Evolutionary conservation across 2,113 vertebrate genomes (phyloP).

Genomic region (Brachypodius melanocephalos): DNA sequence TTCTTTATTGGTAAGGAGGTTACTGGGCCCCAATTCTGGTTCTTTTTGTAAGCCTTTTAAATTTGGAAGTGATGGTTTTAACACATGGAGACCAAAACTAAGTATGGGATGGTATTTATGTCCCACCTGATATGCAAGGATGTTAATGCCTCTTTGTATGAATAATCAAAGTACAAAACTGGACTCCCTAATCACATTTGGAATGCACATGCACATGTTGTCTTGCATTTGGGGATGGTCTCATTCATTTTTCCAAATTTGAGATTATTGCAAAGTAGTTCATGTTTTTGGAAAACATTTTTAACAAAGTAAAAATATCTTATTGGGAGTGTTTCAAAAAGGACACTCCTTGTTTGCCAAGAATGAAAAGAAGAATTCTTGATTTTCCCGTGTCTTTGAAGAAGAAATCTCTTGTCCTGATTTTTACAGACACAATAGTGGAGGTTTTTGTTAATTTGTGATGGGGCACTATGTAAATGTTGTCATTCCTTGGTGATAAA

Average conservation of each 20-base stretch:
- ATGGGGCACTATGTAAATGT: accelerated
- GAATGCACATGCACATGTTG: neutral
- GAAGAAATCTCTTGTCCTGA: neutral
- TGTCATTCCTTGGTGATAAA: neutral
- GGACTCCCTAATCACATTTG: neutral
- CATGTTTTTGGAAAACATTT: neutral
- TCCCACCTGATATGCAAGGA: neutral
- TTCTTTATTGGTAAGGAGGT: neutral
- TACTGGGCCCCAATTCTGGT: neutral
- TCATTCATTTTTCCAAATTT: neutral
- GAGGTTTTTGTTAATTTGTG: neutral
- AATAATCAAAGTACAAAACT: neutral
- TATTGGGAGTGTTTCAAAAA: neutral
- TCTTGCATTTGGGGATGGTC: neutral
- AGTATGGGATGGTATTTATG: neutral
- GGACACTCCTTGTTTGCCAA: neutral
- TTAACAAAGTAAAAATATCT: neutral
- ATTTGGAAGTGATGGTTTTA: neutral
- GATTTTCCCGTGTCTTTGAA: neutral
- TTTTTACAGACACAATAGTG: neutral
- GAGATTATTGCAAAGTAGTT: neutral
- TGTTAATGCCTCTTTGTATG: neutral
- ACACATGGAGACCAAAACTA: neutral
- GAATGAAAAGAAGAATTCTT: neutral
- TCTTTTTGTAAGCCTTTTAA: neutral